These are phyloP conservation scores for Anisognathus igniventris DNA, from an alignment of 2,797 vertebrate genomes.

Conservation along the genomic window DNA sequence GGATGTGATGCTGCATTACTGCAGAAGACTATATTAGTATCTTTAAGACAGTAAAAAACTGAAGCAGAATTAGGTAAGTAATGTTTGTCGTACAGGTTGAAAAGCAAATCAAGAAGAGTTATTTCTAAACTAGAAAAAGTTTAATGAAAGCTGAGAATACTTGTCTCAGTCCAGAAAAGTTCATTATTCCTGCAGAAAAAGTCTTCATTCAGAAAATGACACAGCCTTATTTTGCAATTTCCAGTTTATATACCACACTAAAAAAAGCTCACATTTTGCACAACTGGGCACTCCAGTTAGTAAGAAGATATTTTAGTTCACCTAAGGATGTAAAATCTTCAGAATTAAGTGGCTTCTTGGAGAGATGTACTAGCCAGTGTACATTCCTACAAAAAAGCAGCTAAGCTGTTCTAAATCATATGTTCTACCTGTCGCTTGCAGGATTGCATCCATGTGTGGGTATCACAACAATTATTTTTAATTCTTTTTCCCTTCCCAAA, in stretches of 20 bases:
- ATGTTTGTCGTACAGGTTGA: constrained; percentile 56
- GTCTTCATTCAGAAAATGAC: constrained; percentile 57
- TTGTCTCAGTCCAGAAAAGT: constrained; percentile 53
- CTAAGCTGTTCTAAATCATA: not conserved
- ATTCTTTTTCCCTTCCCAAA: not conserved
- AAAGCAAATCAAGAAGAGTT: constrained; percentile 59
- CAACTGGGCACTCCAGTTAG: not conserved
- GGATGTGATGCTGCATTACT: constrained; percentile 33
- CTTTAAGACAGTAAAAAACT: constrained; percentile 51
- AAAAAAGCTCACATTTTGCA: not conserved
- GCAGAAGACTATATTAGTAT: constrained; percentile 17
- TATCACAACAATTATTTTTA: not conserved
- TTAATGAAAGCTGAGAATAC: constrained; percentile 55
- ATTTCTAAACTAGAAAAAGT: constrained; percentile 39
- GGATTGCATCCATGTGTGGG: too few relatives aligned
- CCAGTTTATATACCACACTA: not conserved
- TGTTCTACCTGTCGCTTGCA: not conserved
- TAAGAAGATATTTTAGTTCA: not conserved
- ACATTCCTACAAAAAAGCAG: not conserved
- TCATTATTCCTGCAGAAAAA: constrained; percentile 57
- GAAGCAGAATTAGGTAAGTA: constrained; percentile 59
- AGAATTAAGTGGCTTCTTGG: not conserved
- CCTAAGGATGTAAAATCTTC: not conserved
- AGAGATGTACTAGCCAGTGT: not conserved
- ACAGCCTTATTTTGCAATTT: constrained; percentile 44